Conservation (phyloP, 2,113 vertebrate genomes). For the Dicaeum eximium region DNA sequence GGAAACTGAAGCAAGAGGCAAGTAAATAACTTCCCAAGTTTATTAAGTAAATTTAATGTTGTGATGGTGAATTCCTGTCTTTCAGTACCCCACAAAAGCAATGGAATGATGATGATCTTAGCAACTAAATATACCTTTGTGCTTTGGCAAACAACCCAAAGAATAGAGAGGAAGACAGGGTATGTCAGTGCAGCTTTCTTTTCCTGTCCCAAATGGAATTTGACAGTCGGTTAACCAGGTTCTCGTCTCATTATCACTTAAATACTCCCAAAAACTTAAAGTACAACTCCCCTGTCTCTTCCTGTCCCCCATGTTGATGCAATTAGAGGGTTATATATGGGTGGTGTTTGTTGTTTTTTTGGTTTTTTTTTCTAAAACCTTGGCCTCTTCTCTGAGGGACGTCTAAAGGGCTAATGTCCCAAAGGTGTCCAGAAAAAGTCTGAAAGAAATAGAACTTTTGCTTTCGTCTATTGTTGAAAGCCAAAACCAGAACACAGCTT, state of each 20-base stretch:
- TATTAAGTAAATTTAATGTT: background rate
- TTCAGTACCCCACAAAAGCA: background rate
- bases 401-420: background rate
- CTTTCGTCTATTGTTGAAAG: background rate
- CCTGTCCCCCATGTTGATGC: background rate
- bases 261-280: background rate
- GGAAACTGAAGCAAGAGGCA: background rate
- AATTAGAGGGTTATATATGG: background rate
- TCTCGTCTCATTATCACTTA: background rate
- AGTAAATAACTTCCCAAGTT: background rate
- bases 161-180: background rate
- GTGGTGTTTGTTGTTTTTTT: background rate
- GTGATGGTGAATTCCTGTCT: background rate
- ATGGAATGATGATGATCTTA: background rate
- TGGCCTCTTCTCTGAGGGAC: background rate
- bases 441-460: background rate
- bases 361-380: accelerated
- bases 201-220: background rate
- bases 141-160: background rate
- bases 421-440: background rate
- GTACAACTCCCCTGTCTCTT: background rate
- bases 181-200: background rate
- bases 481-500: background rate
- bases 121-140: background rate
- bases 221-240: background rate